These are phyloP conservation scores for Grantiella picta DNA, from an alignment of 2,113 vertebrate genomes.

Conservation along the genomic window DNA sequence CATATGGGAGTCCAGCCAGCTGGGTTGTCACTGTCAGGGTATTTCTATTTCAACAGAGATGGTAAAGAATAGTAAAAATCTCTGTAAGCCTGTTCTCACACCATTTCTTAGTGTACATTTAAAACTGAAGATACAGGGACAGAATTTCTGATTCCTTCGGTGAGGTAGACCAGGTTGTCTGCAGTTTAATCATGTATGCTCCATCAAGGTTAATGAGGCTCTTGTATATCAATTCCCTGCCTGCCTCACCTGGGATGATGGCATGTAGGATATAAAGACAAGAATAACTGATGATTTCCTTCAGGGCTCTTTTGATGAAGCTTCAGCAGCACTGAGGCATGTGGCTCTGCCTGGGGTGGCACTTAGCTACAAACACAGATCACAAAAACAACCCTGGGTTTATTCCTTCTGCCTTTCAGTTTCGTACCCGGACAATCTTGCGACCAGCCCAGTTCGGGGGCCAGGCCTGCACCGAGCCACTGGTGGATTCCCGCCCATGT, in stretches of 20 bases:
- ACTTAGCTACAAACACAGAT: background rate
- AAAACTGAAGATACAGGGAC: background rate
- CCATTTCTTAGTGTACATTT: background rate
- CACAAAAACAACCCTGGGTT: background rate
- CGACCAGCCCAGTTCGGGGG: conserved; percentile 88
- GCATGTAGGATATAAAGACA: background rate
- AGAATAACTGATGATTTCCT: background rate
- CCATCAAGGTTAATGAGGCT: background rate
- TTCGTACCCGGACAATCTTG: conserved; percentile 74
- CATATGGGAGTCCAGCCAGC: background rate
- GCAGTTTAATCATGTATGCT: background rate
- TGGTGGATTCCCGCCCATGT: conserved; percentile 79
- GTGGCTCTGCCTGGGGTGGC: background rate
- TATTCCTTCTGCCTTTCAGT: conserved; percentile 68
- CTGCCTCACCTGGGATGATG: background rate
- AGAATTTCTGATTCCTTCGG: background rate
- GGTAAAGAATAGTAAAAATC: background rate
- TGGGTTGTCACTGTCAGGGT: background rate
- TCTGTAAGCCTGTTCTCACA: background rate
- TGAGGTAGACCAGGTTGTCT: background rate
- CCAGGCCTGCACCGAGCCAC: conserved; percentile 69
- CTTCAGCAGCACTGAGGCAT: background rate
- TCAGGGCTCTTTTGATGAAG: background rate
- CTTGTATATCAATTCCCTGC: background rate
- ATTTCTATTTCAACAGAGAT: background rate